Evolutionary conservation across 1,140 invertebrate species (phyloP).

Genomic region (Cryptotermes secundus): DNA sequence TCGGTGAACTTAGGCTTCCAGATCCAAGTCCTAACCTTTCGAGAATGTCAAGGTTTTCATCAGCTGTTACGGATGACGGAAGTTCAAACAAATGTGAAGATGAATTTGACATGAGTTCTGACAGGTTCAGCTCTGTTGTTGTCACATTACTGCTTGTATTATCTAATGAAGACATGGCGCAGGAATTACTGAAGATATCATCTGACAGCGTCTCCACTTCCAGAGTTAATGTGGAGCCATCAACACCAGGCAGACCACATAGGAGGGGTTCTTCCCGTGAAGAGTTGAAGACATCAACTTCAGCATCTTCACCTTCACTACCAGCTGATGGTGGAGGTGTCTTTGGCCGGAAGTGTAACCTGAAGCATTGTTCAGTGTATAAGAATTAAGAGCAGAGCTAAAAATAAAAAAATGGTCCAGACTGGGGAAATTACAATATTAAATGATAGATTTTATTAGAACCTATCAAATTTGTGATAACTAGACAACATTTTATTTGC

Average conservation of each 20-base stretch:
- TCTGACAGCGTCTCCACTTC: not conserved
- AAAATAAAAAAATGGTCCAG: no score
- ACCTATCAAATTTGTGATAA: no score
- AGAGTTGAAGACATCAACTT: slow-evolving; percentile 18
- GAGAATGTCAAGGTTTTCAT: not conserved
- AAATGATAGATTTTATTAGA: no score
- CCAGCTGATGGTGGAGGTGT: slow-evolving; percentile 15
- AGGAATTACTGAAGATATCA: slow-evolving; percentile 11
- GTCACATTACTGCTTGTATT: not conserved
- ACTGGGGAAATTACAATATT: no score
- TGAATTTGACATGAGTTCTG: not conserved
- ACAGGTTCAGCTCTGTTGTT: not conserved
- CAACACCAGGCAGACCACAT: not conserved
- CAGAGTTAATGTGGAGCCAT: slow-evolving; percentile 10
- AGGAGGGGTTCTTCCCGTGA: slow-evolving; percentile 1
- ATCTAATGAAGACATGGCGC: not conserved
- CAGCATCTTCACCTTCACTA: slow-evolving; percentile 25
- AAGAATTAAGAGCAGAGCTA: no score
- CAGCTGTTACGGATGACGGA: not conserved
- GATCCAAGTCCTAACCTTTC: not conserved
- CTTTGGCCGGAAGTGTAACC: slow-evolving; percentile 30
- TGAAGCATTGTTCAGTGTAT: slow-evolving; percentile 23
- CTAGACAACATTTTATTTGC: no score
- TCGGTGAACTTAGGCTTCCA: not conserved
- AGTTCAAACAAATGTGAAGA: not conserved